These are phyloP conservation scores for Syrphus vitripennis DNA, from an alignment of 2,888 invertebrate species.

Conservation along the genomic window DNA sequence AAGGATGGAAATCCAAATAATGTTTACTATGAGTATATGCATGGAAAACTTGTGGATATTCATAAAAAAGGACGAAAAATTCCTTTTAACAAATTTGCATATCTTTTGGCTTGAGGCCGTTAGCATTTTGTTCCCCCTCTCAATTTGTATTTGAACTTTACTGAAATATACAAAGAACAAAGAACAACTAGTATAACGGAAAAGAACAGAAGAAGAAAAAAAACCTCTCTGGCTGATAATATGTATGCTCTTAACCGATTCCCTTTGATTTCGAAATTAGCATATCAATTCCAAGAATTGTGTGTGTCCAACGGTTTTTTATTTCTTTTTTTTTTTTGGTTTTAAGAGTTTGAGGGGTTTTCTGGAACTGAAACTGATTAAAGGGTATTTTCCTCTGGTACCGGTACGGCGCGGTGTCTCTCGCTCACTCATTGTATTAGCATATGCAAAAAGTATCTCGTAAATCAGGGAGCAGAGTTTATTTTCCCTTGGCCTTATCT, in stretches of 20 bases:
- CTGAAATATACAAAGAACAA: constrained; percentile 19
- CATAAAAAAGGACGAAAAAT: constrained; percentile 21
- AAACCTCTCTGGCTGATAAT: constrained; percentile 13
- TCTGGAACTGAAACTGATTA: constrained; percentile 49
- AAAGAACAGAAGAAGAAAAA: not conserved
- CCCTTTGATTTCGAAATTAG: constrained; percentile 52
- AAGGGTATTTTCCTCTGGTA: constrained; percentile 36
- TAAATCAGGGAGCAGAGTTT: constrained; percentile 68
- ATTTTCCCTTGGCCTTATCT: constrained; percentile 69
- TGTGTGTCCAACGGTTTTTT: constrained; percentile 51
- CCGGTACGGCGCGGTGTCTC: not conserved
- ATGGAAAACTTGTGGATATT: constrained; percentile 30
- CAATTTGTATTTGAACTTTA: not conserved
- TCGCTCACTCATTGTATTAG: constrained; percentile 64
- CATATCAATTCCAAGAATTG: constrained; percentile 67
- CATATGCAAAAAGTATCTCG: constrained; percentile 70
- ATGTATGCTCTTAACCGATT: constrained; percentile 38
- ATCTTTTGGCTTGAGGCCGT: constrained; percentile 49
- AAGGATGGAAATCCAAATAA: constrained; percentile 17
- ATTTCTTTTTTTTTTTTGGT: not conserved
- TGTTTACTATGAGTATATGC: not conserved
- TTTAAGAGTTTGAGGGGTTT: constrained; percentile 6
- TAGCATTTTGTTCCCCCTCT: constrained; percentile 10
- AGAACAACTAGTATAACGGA: constrained; percentile 18
- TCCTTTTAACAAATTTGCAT: constrained; percentile 59